These are phyloP conservation scores for Lithophane ornitopus DNA, from an alignment of 2,888 invertebrate genomes.

Conservation along the genomic window DNA sequence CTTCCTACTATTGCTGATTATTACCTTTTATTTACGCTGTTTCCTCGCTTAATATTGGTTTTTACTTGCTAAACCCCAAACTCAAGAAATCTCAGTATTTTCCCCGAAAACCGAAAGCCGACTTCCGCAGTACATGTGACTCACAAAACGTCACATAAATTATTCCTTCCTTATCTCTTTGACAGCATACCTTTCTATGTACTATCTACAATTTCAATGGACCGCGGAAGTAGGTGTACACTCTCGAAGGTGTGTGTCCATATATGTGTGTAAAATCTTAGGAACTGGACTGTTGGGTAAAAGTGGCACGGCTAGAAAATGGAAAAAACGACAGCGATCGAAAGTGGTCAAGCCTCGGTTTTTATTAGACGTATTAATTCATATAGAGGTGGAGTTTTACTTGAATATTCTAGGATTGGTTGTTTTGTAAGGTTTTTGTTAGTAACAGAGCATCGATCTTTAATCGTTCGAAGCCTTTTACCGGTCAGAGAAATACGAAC, in stretches of 20 bases:
- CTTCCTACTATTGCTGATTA: neutral
- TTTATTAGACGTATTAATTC: conserved; percentile 49
- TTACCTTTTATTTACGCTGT: neutral
- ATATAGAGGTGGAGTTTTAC: conserved; percentile 24
- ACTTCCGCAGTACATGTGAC: neutral
- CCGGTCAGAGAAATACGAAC: neutral
- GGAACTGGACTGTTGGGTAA: conserved; percentile 64
- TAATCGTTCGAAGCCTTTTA: neutral
- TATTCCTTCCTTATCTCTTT: conserved; percentile 39
- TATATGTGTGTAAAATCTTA: conserved; percentile 65
- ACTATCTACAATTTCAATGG: conserved; percentile 30
- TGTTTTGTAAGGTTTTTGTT: conserved; percentile 8
- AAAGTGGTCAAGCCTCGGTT: conserved; percentile 67
- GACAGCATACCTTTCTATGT: conserved; percentile 22
- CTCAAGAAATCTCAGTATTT: neutral
- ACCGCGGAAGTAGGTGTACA: conserved; percentile 41
- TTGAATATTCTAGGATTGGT: conserved; percentile 18
- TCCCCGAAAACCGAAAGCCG: neutral
- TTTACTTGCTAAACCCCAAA: neutral
- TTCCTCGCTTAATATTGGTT: neutral
- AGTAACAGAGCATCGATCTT: neutral
- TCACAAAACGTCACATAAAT: neutral
- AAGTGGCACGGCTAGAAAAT: conserved; percentile 70
- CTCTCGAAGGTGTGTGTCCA: conserved; percentile 53
- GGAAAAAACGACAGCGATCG: conserved; percentile 65